A percentile compares a stretch with the other conserved stretches of the same genome.
Evolutionary conservation across 2,888 invertebrate species (phyloP).

Genomic region (Amphipyra berbera): DNA sequence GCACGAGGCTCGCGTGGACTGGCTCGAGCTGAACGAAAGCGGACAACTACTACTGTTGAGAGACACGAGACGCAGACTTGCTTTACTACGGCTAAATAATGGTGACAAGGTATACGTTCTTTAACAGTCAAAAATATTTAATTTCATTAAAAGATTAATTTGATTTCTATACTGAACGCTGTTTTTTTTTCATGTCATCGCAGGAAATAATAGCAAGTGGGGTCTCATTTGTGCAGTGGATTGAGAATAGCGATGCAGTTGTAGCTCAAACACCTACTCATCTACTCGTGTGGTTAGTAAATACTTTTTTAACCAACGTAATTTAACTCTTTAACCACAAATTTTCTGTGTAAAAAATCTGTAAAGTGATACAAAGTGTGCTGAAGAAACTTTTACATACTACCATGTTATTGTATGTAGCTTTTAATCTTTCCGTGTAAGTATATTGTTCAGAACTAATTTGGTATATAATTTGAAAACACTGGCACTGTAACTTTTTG

Average conservation of each 20-base stretch:
- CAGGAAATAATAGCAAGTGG: slow-evolving; percentile 92
- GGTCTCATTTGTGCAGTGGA: slow-evolving; percentile 94
- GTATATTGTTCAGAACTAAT: no score
- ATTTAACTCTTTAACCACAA: no score
- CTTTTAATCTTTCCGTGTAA: no score
- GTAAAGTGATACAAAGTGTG: no score
- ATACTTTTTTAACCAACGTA: background rate
- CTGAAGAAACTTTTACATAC: no score
- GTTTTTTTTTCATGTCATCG: slow-evolving; percentile 9
- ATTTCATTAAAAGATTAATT: background rate
- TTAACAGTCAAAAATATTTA: no score
- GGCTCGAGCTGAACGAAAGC: slow-evolving; percentile 99
- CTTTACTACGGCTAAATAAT: slow-evolving; percentile 90
- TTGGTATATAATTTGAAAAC: no score
- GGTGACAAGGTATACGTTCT: slow-evolving; percentile 84
- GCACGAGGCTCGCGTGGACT: slow-evolving; percentile 98
- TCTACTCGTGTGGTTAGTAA: slow-evolving; percentile 96
- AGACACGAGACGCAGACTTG: slow-evolving; percentile 94
- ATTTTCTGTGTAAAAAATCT: no score
- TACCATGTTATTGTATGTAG: no score
- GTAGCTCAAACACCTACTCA: slow-evolving; percentile 98
- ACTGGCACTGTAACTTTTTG: no score
- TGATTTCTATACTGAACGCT: no score
- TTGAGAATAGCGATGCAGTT: slow-evolving; percentile 98
- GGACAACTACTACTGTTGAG: slow-evolving; percentile 96